A percentile compares a stretch with the other conserved stretches of the same genome.
Conservation (phyloP, 1,140 invertebrate species). For the Antheraea pernyi region DNA sequence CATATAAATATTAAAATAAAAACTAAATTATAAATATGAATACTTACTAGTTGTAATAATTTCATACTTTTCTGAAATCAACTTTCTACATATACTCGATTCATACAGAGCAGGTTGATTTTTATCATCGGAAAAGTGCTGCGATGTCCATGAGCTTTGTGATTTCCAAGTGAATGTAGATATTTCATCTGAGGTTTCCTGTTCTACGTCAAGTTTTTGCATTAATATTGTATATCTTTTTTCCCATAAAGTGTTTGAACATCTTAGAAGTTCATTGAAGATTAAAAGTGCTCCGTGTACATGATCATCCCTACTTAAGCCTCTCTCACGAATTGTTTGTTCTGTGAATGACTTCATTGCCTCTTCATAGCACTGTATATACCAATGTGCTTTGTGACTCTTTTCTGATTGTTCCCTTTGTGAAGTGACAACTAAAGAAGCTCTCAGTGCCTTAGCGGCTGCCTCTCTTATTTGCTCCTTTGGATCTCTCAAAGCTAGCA, state of each 20-base stretch:
- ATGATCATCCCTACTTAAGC: constrained; percentile 92
- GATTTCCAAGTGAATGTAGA: constrained; percentile 76
- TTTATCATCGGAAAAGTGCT: constrained; percentile 83
- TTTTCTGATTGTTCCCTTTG: constrained; percentile 95
- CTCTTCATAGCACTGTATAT: constrained; percentile 94
- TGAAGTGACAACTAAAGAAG: constrained; percentile 95
- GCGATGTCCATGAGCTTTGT: constrained; percentile 78
- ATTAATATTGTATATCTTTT: constrained; percentile 87
- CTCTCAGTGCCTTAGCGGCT: constrained; percentile 94
- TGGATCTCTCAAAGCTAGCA: constrained; percentile 94
- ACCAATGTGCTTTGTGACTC: constrained; percentile 93
- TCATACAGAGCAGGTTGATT: constrained; percentile 82
- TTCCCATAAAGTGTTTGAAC: constrained; percentile 95
- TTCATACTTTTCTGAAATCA: constrained; percentile 92
- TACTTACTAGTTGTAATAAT: constrained; percentile 85
- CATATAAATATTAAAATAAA: neutral
- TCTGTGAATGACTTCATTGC: constrained; percentile 89
- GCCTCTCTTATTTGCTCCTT: constrained; percentile 95
- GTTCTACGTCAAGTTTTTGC: constrained; percentile 74
- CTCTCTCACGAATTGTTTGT: constrained; percentile 83
- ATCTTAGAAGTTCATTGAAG: constrained; percentile 95
- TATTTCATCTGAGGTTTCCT: constrained; percentile 78
- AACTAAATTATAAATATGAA: neutral
- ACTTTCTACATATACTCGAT: constrained; percentile 90
- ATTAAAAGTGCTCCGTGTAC: constrained; percentile 96